These are phyloP conservation scores for Microtus pennsylvanicus DNA, from an alignment of 2,113 vertebrate species.

Conservation along the genomic window DNA sequence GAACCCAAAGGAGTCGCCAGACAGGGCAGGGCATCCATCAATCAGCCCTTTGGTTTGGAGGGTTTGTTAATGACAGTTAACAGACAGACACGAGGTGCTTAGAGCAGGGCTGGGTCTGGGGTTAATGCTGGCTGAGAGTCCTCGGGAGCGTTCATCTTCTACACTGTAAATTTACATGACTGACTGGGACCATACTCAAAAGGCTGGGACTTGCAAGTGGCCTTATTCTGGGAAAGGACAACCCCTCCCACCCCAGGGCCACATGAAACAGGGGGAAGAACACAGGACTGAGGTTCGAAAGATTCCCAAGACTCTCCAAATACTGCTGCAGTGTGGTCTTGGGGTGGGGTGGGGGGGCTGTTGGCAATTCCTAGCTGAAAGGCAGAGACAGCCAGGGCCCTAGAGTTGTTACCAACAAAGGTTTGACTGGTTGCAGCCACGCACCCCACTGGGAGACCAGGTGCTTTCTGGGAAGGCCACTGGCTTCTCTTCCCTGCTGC, in stretches of 20 bases:
- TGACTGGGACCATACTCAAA: background rate
- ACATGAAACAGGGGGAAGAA: accelerated
- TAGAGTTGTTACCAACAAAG: background rate
- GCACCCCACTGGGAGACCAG: accelerated
- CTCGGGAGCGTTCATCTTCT: accelerated
- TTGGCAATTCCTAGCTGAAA: accelerated
- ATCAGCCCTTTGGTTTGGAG: accelerated
- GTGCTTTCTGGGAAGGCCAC: background rate
- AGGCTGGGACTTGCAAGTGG: background rate
- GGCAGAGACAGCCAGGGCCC: background rate
- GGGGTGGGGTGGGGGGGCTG: background rate
- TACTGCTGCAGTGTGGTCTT: background rate
- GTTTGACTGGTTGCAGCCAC: background rate
- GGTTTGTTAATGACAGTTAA: background rate
- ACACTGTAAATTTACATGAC: background rate
- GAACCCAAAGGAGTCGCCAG: background rate
- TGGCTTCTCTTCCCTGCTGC: background rate
- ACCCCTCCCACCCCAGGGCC: accelerated
- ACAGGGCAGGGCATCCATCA: accelerated
- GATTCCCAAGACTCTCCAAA: background rate
- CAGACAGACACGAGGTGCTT: background rate
- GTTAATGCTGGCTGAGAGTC: background rate
- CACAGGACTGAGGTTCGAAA: background rate
- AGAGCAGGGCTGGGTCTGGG: accelerated
- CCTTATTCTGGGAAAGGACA: background rate